Base-by-base conservation (phyloP, 1,140 invertebrate species). In the Drosophila asahinai region DNA sequence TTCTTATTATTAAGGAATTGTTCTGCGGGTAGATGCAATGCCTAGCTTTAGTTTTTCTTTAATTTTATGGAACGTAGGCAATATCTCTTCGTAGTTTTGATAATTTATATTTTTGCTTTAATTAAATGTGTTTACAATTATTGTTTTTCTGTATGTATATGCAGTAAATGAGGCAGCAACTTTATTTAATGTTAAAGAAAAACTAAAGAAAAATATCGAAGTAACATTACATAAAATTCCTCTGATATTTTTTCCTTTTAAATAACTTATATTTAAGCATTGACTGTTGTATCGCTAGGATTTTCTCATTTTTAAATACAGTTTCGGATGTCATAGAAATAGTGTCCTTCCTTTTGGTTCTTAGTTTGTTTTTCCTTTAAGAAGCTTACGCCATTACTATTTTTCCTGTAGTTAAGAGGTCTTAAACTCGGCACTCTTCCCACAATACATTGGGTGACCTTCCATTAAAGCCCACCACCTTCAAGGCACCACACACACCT, bases 381-480 rank as follows among this genome's bases (percentile, higher is more conserved):
- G 42, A 62, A n/a, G 58, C 63, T 65, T 62, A 45, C 11, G 0
- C 25, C n/a, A 36, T 36, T 45, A 14, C n/a, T 45, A 65, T 45
- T 62, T 55, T 22, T 65, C 19, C 60, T 63, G 27, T 63, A 14
- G 33, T 55, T 40, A 40, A n/a, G 27, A 15, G 8, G 12, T 36
- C 27, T 65, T 63, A 33, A 62, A 33, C 15, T 36, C 36, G 14
- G 25, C 57, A 33, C 62, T 36, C 62, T 45, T 5, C 42, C 7
- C 58, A 57, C 40, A 43, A 19, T 36, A 17, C 58, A 45, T 15
- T 19, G 33, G 19, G 40, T 15, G 63, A 65, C 58, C 63, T 55
- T 17, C 57, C 58, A 66, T 66, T 66, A 63, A 30, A 25, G 19
- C 22, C 22, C 27, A 8, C 60, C 33, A 38, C 22, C 15, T n/a